Conservation (phyloP, 2,797 vertebrate genomes). For the Uromys caudimaculatus region DNA sequence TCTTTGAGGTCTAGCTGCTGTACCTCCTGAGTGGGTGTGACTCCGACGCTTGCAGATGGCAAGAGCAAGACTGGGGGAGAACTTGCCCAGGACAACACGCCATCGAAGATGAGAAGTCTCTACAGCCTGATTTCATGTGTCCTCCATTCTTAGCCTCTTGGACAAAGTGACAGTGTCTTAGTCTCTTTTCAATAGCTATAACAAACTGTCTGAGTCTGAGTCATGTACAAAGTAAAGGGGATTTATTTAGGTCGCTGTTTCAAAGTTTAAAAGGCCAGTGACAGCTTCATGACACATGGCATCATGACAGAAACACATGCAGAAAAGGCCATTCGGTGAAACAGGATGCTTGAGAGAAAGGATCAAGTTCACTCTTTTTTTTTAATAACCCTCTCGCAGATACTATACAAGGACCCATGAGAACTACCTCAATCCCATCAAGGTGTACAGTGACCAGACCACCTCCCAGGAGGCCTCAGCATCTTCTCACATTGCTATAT, state of each 20-base stretch:
- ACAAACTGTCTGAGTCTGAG: background rate
- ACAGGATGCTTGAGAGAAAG: background rate
- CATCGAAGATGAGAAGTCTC: background rate
- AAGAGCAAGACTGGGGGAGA: background rate
- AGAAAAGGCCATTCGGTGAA: background rate
- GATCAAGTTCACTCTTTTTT: background rate
- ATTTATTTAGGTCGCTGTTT: background rate
- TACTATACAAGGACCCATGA: background rate
- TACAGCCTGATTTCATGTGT: background rate
- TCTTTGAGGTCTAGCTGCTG: background rate
- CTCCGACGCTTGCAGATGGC: background rate
- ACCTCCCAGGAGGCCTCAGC: background rate
- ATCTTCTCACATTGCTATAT: background rate
- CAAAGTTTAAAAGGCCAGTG: background rate
- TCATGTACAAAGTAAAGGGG: background rate
- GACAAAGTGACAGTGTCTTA: background rate
- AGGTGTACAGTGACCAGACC: background rate
- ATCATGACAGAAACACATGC: background rate
- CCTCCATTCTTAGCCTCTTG: background rate
- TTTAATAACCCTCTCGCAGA: background rate
- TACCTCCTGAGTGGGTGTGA: background rate
- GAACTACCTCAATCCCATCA: background rate
- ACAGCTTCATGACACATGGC: background rate
- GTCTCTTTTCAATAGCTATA: background rate
- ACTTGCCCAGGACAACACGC: background rate